Conservation (phyloP, 2,113 vertebrate species). For the Corapipo altera region DNA sequence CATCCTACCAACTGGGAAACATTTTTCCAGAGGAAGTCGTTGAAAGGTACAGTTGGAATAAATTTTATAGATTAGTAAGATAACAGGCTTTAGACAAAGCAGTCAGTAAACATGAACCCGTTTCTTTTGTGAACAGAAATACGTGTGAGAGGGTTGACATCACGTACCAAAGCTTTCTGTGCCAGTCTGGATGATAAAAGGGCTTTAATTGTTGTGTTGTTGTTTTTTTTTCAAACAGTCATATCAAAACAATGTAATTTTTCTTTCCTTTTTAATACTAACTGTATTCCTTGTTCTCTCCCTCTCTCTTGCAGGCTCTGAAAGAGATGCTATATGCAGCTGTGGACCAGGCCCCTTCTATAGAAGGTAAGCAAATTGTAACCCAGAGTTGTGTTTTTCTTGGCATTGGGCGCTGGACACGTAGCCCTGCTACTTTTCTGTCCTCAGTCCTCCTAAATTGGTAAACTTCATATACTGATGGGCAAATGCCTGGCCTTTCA, state of each 20-base stretch:
- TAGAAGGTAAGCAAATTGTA: conserved; percentile 89
- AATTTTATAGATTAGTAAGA: background rate
- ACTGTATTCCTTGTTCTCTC: conserved; percentile 16
- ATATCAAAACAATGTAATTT: background rate
- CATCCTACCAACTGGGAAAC: background rate
- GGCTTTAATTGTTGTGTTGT: conserved; percentile 33
- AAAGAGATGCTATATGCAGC: conserved; percentile 98
- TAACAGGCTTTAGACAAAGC: background rate
- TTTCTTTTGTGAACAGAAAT: background rate
- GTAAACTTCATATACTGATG: conserved; percentile 29
- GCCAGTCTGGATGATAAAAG: background rate
- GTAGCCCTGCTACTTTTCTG: background rate
- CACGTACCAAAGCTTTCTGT: background rate
- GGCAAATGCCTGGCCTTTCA: background rate
- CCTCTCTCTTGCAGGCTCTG: conserved; percentile 83
- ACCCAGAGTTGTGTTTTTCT: background rate
- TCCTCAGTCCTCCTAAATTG: conserved; percentile 29
- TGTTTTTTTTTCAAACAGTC: background rate
- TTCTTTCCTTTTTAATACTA: background rate
- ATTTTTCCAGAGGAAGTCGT: background rate
- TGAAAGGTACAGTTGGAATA: background rate
- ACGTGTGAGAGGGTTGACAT: background rate
- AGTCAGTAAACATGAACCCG: background rate
- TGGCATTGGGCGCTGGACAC: background rate
- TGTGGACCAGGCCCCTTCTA: conserved; percentile 97